Evolutionary conservation across 2,888 invertebrate genomes (phyloP).

Genomic region (Leptinotarsa juncta): DNA sequence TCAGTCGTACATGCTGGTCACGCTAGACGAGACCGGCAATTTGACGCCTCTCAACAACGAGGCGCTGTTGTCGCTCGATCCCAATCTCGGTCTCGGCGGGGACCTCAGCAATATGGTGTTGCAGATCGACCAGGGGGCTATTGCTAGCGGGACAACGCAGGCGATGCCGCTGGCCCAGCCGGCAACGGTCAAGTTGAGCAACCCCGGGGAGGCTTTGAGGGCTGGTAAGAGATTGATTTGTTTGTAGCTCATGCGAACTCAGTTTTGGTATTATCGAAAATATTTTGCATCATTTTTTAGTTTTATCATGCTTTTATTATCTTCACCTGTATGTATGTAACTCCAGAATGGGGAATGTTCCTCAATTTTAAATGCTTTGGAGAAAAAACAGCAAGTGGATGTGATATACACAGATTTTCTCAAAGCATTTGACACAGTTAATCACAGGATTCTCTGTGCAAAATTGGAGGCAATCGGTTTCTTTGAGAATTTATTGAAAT

Average conservation of each 20-base stretch:
- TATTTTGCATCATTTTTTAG: too few species aligned
- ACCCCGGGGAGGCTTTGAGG: constrained; percentile 32
- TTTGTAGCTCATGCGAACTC: not conserved
- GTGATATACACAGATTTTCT: too few species aligned
- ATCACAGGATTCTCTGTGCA: too few species aligned
- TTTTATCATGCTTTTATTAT: too few species aligned
- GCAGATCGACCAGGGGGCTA: constrained; percentile 67
- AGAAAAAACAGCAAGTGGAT: too few species aligned
- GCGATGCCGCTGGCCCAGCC: constrained; percentile 33
- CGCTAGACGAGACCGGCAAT: constrained; percentile 77
- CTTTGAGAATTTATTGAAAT: too few species aligned
- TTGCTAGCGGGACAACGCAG: constrained; percentile 32
- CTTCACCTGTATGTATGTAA: too few species aligned
- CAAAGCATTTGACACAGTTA: too few species aligned
- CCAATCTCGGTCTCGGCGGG: constrained; percentile 66
- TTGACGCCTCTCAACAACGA: constrained; percentile 80
- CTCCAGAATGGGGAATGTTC: too few species aligned
- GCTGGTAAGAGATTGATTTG: constrained; percentile 22
- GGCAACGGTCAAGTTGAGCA: constrained; percentile 33
- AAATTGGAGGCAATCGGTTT: too few species aligned
- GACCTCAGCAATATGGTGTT: constrained; percentile 68
- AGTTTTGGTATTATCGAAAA: too few species aligned
- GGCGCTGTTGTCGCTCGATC: constrained; percentile 71
- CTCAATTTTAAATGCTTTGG: too few species aligned
- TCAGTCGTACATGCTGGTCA: constrained; percentile 79